Evolutionary conservation across 2,888 invertebrate species (phyloP).

Genomic region (Clanis bilineata): DNA sequence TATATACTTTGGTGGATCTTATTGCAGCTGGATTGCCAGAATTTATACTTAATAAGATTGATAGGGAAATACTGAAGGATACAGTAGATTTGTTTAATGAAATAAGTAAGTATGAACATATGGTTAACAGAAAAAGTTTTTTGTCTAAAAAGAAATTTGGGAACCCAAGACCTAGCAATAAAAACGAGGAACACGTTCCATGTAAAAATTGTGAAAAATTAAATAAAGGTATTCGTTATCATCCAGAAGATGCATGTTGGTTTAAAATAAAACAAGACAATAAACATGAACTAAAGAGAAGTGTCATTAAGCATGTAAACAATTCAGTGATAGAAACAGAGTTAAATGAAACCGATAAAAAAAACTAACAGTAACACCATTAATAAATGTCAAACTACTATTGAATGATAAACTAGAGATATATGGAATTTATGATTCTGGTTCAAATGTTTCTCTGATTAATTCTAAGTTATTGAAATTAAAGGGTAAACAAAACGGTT

Average conservation of each 20-base stretch:
- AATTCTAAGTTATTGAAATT: constrained; percentile 17
- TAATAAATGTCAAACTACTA: neutral
- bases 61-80: no score
- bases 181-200: no score
- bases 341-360: constrained; percentile 15
- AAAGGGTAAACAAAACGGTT: neutral
- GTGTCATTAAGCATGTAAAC: constrained; percentile 14
- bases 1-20: no score
- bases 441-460: neutral
- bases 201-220: constrained; percentile 23
- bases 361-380: neutral
- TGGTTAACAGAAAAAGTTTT: no score
- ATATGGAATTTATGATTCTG: neutral
- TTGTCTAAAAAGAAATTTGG: no score
- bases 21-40: no score
- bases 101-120: no score
- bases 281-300: constrained; percentile 10
- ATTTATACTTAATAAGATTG: no score
- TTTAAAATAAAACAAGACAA: constrained; percentile 22
- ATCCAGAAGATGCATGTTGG: constrained; percentile 26
- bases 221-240: constrained; percentile 24
- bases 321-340: constrained; percentile 27
- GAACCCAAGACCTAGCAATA: no score
- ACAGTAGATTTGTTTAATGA: no score
- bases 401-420: neutral